These are phyloP conservation scores for Otus sunia DNA, from an alignment of 2,113 vertebrate species.

Conservation along the genomic window DNA sequence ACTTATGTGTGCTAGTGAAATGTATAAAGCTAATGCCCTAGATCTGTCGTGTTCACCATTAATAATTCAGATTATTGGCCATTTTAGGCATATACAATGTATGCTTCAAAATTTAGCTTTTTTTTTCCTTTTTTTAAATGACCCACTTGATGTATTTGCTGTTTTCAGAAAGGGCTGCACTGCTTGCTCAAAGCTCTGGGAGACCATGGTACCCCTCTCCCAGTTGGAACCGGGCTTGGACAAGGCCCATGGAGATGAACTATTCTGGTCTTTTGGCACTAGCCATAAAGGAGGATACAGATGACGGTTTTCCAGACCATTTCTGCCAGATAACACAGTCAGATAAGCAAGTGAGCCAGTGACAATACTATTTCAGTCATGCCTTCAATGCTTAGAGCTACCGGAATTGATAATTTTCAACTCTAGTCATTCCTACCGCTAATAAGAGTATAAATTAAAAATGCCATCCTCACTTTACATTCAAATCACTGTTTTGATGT, in stretches of 20 bases:
- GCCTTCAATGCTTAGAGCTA: background rate
- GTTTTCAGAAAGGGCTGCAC: background rate
- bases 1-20: background rate
- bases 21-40: background rate
- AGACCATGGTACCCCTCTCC: background rate
- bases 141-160: background rate
- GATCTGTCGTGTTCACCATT: background rate
- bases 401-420: background rate
- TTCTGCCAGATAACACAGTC: background rate
- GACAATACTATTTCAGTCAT: background rate
- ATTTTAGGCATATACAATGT: background rate
- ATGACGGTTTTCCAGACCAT: background rate
- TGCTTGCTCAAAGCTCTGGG: background rate
- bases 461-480: background rate
- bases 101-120: background rate
- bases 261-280: slow-evolving; percentile 2
- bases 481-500: background rate
- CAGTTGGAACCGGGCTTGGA: background rate
- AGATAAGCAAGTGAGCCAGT: background rate
- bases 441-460: background rate
- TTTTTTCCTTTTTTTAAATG: background rate
- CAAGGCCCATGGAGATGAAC: background rate
- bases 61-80: background rate
- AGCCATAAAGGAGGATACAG: background rate
- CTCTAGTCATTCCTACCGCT: background rate